Evolutionary conservation across 1,140 invertebrate species (phyloP), one percentile per base, ranked within the genome.

Genomic region (Drosophila insularis): DNA sequence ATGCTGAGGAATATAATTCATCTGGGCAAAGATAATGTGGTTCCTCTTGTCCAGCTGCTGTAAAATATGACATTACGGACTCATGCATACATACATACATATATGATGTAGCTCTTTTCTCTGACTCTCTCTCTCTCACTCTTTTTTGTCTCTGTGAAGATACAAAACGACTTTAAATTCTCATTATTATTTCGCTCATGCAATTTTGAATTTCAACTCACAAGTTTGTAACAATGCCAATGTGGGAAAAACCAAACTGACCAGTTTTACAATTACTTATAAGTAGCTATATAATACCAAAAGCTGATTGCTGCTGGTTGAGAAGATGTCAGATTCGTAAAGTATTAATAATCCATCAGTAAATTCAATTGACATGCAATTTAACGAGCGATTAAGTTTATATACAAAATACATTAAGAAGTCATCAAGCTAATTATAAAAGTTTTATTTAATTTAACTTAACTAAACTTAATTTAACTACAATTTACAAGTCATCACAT

Each of bases 1-100:
- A 86, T 78, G 81, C 68, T 62, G 78, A 64, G 43, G 65, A 80
- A 81, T 78, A 78, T 81, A 85, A 81, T 68, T 81, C 74, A 81
- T 81, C 50, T 70, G 74, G 63, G 46, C 70, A 72, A 63, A 75
- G 81, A 86, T 85, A 85, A 81, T 78, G 81, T 68, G n/a, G 39
- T 50, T 50, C 43, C 55, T 58, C 27, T 35, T 31, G 55, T 64
- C 66, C 78, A 86, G 78, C 81, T 81, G 78, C 81, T 81, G 78
- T 81, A 64, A 82, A 76, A 66, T 79, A 64, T 75, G 73, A 65
- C 71, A 68, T 31, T 59, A 17, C 19, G 59, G 58, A 59, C n/a
- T 67, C 64, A 27, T 5, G 5, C 27, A 31, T 31, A 31, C 5
- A 5, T 35, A 35, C 32, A 11, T 35, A 13, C 11, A 13, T 37